Evolutionary conservation across 1,140 invertebrate genomes (phyloP).

Genomic region (Heliothis subflexa): DNA sequence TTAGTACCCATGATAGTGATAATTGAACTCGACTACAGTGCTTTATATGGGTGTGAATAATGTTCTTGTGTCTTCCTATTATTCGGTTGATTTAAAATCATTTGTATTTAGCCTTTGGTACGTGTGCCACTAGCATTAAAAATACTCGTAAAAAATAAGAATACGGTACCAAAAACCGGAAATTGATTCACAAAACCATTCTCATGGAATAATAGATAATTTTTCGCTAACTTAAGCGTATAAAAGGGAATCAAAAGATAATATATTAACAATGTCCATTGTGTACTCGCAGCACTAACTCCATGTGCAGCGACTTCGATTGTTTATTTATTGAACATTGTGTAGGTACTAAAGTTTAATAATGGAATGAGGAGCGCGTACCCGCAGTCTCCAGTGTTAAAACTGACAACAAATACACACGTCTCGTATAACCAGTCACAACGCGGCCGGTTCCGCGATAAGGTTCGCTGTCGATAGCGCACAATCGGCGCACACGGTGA

Average conservation of each 20-base stretch:
- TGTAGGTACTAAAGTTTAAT: constrained; percentile 70
- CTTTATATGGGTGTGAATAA: constrained; percentile 6
- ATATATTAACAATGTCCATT: constrained; percentile 55
- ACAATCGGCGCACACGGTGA: constrained; percentile 59
- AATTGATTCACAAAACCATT: neutral
- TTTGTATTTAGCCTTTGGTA: neutral
- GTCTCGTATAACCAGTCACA: constrained; percentile 59
- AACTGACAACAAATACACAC: constrained; percentile 60
- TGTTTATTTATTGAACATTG: constrained; percentile 70
- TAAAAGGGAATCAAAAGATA: constrained; percentile 19
- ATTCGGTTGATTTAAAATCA: neutral
- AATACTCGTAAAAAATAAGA: neutral
- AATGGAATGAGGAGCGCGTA: constrained; percentile 57
- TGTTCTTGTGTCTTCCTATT: constrained; percentile 4
- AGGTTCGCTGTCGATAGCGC: constrained; percentile 63
- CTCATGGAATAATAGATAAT: neutral
- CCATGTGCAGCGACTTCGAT: constrained; percentile 65
- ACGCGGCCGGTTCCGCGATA: constrained; percentile 65
- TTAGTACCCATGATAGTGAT: constrained; percentile 3
- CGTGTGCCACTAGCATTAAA: neutral
- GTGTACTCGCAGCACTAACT: constrained; percentile 55
- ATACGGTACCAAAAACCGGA: no score
- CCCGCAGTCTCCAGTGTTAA: constrained; percentile 65
- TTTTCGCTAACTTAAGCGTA: neutral
- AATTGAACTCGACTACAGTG: constrained; percentile 15